Evolutionary conservation across 2,797 vertebrate species (phyloP), one percentile per base, ranked within the genome.

Genomic region (Agapornis canus): DNA sequence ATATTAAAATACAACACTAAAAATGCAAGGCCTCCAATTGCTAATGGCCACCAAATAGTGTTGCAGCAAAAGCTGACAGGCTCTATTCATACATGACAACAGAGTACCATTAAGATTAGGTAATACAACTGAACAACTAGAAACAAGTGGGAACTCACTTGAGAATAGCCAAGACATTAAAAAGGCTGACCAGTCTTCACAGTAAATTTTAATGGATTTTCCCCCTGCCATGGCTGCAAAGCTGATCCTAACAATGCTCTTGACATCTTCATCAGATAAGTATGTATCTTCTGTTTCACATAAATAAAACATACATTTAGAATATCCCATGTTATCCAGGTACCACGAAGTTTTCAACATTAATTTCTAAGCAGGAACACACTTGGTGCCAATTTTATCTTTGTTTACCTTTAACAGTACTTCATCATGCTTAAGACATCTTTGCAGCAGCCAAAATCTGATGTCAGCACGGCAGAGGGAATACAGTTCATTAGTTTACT

Each of bases 381-480:
- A 48, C 15, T 66, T n/a, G 26, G 48, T 45, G 49, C 32, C 56
- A 84, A 73, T 68, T 77, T 91, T 48, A 52, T 73, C 63, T 89
- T 73, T 77, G 49, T 83, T 90, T 85, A 82, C 80, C 39, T 79
- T 76, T 52, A 78, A 49, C 32, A 89, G 63, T n/a, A 76, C 54
- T 89, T 84, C 82, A 80, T 86, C 78, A 80, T 20, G 32, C 37
- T 68, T 69, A 72, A 75, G 80, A 92, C 42, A 90, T 39, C 54
- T 90, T 68, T 75, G 81, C 65, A 91, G 80, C 35, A 89, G 89
- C 71, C 94, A 94, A 91, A 75, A 42, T 87, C 64, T 94, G 81
- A 83, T 59, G 71, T 91, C 89, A 95, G 75, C 78, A 89, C 11
- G 94, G 71, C 81, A 77, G 39, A 26, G 11, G 86, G 93, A 95